phyloP scores from a whole-genome alignment of 2,797 vertebrate genomes.

The Enteromius viviparus region DNA sequence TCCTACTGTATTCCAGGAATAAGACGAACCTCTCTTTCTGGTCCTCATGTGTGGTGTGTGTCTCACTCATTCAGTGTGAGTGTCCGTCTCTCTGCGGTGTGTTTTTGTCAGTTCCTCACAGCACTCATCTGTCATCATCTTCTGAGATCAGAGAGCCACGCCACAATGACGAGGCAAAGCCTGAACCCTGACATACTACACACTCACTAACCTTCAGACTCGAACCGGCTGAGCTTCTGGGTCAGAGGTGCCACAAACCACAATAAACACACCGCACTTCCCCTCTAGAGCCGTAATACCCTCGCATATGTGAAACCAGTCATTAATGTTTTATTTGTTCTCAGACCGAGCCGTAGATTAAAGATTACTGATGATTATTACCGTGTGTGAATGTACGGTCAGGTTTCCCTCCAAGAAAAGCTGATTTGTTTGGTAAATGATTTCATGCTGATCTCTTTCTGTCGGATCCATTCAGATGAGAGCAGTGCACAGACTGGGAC shows the following conservation, averaged over 20 bases:
- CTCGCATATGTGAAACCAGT: not conserved
- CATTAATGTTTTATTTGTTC: not conserved
- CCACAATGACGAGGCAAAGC: slow-evolving; percentile 26
- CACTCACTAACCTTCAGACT: slow-evolving; percentile 6
- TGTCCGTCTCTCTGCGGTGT: not conserved
- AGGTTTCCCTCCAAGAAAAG: not conserved
- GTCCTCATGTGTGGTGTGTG: not conserved
- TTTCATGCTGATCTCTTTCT: not conserved
- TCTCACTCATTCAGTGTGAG: not conserved
- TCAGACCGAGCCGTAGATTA: not conserved
- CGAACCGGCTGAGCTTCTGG: not conserved
- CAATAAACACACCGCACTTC: not conserved
- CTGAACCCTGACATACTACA: slow-evolving; percentile 18
- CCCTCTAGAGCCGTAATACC: not conserved
- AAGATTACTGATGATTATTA: not conserved
- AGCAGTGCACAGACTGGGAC: not conserved
- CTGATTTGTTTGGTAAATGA: slow-evolving; percentile 14
- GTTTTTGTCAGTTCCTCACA: not conserved
- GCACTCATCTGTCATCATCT: not conserved
- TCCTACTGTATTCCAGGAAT: no score
- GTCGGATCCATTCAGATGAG: not conserved
- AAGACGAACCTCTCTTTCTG: slow-evolving; percentile 13
- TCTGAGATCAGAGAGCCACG: not conserved
- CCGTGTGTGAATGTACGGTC: not conserved
- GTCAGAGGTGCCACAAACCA: not conserved